These are phyloP conservation scores for Clarias laeviceps DNA, from an alignment of 2,797 vertebrate genomes.

Conservation along the genomic window DNA sequence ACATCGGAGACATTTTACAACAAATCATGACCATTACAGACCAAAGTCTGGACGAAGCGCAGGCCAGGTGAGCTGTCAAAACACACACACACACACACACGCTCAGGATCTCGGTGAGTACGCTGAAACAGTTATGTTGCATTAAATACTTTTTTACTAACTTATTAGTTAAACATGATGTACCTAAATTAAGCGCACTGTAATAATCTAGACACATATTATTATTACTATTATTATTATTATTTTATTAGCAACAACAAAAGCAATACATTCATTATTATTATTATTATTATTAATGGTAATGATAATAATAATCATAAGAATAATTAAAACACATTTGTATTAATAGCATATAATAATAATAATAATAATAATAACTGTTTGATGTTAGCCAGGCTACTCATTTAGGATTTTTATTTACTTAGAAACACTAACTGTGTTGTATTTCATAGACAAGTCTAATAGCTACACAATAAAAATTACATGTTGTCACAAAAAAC, in stretches of 20 bases:
- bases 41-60: constrained; percentile 97
- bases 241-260: background rate
- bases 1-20: constrained; percentile 98
- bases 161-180: background rate
- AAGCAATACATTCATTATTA: background rate
- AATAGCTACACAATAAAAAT: background rate
- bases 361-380: background rate
- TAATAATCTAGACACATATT: background rate
- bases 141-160: background rate
- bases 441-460: background rate
- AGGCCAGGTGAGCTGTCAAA: constrained; percentile 86
- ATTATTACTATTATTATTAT: constrained; percentile 21
- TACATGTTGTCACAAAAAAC: background rate
- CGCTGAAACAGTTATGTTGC: background rate
- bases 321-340: background rate
- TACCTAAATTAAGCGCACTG: background rate
- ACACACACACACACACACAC: constrained; percentile 21
- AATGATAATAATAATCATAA: background rate
- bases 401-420: background rate
- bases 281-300: background rate
- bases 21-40: constrained; percentile 99
- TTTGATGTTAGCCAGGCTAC: background rate
- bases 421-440: background rate
- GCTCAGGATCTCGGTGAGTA: background rate
- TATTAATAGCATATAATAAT: background rate